Base-by-base conservation (phyloP, 2,888 invertebrate genomes). In the Acleris cristana region DNA sequence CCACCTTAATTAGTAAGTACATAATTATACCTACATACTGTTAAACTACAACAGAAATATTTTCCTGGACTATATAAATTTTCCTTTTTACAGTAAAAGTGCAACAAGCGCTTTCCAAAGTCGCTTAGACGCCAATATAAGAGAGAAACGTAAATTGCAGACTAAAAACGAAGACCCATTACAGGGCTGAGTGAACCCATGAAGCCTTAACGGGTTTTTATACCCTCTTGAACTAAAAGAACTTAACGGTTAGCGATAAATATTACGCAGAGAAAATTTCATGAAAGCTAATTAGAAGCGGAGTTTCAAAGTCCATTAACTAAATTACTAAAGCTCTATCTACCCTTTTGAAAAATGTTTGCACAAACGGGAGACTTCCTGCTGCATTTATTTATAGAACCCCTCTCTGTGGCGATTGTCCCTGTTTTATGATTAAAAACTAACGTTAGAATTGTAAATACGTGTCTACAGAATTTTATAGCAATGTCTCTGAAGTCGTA, bases 261-360 rank as follows among this genome's bases (percentile, higher is more conserved):
- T 65, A 62, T 54, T 45, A 48, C 55, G 60, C 23, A 30, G 53
- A 71, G 74, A 75, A 74, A 73, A 76, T 77, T 77, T 71, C 73
- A 74, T 76, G 74, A 76, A 78, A 73, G 75, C 79, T 84, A 85
- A 86, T 86, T 83, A 84, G 76, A 74, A 72, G 76, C 73, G 72
- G 71, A 78, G 74, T 79, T 79, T 74, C 77, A 76, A 75, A 83
- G 76, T 81, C 82, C 83, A 84, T 85, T 85, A 85, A 73, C 74
- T 71, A 76, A 81, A 84, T 85, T 83, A 81, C 76, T 69, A 67
- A 68, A 53, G 21, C 48, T 49, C 44, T 56, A 51, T 66, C 56
- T 72, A 67, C 74, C 75, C 75, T 72, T 74, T 77, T 76, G 75
- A 72, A 76, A 78, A 82, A 79, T 74, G 75, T 79, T 77, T 76